These are phyloP conservation scores for Pseudobourletiella spinata DNA, from an alignment of 1,140 invertebrate species.

Conservation along the genomic window DNA sequence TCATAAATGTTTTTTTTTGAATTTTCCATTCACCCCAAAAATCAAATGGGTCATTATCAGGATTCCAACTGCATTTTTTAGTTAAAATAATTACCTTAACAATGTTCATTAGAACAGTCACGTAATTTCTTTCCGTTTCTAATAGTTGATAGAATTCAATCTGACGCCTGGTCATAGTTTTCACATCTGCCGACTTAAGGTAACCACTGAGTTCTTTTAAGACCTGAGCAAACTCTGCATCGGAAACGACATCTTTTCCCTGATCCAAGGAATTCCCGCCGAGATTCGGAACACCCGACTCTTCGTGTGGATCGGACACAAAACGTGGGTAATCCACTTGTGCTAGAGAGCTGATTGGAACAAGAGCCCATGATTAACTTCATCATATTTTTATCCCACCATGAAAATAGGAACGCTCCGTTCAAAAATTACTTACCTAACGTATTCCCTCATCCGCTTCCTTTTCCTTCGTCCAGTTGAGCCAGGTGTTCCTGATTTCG, in stretches of 20 bases:
- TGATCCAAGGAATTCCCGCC: slow-evolving; percentile 29
- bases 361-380: not conserved
- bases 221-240: slow-evolving; percentile 23
- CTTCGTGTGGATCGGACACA: slow-evolving; percentile 11
- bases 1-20: too few species aligned
- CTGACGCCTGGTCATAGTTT: slow-evolving; percentile 61
- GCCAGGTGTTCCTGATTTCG: slow-evolving; percentile 17
- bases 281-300: slow-evolving; percentile 16
- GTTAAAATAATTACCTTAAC: slow-evolving; percentile 54
- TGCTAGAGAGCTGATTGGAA: slow-evolving; percentile 3
- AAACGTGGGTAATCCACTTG: slow-evolving; percentile 15
- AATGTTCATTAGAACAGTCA: slow-evolving; percentile 85
- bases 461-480: slow-evolving; percentile 49
- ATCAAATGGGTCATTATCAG: not conserved
- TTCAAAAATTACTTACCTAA: slow-evolving; percentile 18
- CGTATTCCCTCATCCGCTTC: slow-evolving; percentile 54
- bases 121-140: slow-evolving; percentile 95
- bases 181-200: slow-evolving; percentile 29
- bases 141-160: slow-evolving; percentile 87
- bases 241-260: slow-evolving; percentile 19
- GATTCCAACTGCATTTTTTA: too few species aligned
- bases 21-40: not conserved
- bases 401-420: too few species aligned
- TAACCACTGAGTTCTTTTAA: slow-evolving; percentile 21
- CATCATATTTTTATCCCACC: too few species aligned